Conservation (phyloP, 2,888 invertebrate genomes). For the Ecdyonurus torrentis region DNA sequence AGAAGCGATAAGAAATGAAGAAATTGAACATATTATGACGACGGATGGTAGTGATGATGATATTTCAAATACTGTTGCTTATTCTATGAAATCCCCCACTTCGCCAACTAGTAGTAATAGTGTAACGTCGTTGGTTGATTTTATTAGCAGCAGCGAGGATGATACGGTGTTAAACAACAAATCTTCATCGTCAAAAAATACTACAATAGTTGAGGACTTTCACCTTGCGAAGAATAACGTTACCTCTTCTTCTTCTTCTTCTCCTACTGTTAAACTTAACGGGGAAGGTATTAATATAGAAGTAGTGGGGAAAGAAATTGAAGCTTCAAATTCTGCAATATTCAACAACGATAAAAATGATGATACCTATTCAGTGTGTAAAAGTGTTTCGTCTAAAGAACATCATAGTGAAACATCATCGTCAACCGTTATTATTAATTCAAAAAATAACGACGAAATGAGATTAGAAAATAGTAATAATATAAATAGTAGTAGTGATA, state of each 20-base stretch:
- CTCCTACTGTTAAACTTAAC: no score
- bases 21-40: no score
- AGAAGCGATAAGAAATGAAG: neutral
- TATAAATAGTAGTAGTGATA: neutral
- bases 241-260: neutral
- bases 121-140: neutral
- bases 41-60: no score
- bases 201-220: neutral
- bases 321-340: neutral
- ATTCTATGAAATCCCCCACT: no score
- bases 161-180: neutral
- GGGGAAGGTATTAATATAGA: no score
- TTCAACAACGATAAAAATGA: neutral
- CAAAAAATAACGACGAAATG: no score
- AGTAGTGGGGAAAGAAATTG: neutral
- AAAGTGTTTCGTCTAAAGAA: neutral
- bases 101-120: no score
- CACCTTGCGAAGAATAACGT: neutral
- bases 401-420: no score
- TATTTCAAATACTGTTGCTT: no score
- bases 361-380: neutral
- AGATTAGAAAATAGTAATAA: neutral
- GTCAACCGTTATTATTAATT: no score
- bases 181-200: no score
- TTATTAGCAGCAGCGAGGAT: neutral